Evolutionary conservation across 2,888 invertebrate genomes (phyloP).

Genomic region (Hoplodrina blanda): DNA sequence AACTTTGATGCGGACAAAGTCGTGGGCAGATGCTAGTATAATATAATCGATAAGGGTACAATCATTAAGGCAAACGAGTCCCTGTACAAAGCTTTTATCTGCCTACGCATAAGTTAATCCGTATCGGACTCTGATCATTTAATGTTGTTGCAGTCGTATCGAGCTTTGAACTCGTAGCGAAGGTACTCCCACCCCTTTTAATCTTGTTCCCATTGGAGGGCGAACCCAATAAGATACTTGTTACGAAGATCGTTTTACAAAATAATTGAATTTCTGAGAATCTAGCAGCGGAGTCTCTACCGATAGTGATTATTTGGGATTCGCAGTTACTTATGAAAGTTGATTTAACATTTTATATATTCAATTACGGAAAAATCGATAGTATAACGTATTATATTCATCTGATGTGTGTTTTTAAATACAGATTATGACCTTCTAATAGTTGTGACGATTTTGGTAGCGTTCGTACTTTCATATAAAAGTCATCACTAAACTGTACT

Average conservation of each 20-base stretch:
- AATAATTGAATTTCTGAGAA: conserved; percentile 56
- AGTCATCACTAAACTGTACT: background rate
- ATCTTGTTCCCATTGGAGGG: conserved; percentile 44
- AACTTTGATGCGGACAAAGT: too few relatives aligned
- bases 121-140: conserved; percentile 44
- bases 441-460: too few relatives aligned
- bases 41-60: conserved; percentile 32
- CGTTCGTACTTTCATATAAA: background rate
- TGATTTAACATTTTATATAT: conserved; percentile 17
- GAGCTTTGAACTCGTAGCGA: conserved; percentile 44
- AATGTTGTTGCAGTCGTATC: conserved; percentile 54
- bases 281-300: conserved; percentile 33
- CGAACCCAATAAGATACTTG: conserved; percentile 51
- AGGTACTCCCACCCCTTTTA: conserved; percentile 27
- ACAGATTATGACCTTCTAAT: too few relatives aligned
- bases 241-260: conserved; percentile 45
- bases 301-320: conserved; percentile 37
- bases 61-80: conserved; percentile 40
- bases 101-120: conserved; percentile 34
- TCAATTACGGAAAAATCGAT: conserved; percentile 9
- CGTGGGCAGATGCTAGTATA: conserved; percentile 1
- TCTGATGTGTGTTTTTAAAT: background rate
- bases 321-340: conserved; percentile 20
- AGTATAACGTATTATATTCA: background rate
- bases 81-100: conserved; percentile 48